phyloP scores from a whole-genome alignment of 2,113 vertebrate genomes.

The Cepphus grylle region DNA sequence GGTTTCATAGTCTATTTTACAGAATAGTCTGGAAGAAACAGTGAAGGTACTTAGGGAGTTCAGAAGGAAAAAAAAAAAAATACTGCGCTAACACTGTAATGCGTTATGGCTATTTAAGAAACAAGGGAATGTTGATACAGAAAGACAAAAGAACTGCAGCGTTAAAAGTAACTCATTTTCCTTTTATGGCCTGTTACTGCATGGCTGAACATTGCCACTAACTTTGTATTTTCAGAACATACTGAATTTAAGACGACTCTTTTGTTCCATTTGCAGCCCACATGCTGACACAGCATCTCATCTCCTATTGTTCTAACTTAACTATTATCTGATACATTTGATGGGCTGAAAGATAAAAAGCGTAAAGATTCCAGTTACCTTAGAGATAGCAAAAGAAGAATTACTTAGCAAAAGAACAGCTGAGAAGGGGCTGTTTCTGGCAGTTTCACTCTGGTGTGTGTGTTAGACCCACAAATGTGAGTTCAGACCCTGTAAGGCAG shows the following conservation, averaged over 20 bases:
- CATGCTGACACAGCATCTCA: slow-evolving; percentile 25
- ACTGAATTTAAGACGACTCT: slow-evolving; percentile 27
- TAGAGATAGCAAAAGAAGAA: slow-evolving; percentile 27
- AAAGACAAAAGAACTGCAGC: slow-evolving; percentile 15
- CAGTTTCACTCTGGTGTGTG: neutral
- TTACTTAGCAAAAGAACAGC: neutral
- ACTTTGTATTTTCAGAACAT: slow-evolving; percentile 4
- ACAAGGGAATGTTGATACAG: neutral
- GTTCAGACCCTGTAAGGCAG: neutral
- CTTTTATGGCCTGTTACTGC: slow-evolving; percentile 29
- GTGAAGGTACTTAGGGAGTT: neutral
- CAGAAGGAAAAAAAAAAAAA: neutral
- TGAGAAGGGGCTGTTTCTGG: neutral
- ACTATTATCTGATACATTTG: slow-evolving; percentile 25
- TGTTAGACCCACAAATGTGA: slow-evolving; percentile 10
- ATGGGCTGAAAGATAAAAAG: slow-evolving; percentile 6
- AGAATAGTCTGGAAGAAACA: neutral
- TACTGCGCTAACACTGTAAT: neutral
- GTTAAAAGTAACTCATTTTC: slow-evolving; percentile 20
- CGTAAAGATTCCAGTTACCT: slow-evolving; percentile 8
- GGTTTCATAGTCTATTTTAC: neutral
- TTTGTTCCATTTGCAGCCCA: slow-evolving; percentile 43
- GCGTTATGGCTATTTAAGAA: neutral
- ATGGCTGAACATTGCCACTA: slow-evolving; percentile 11
- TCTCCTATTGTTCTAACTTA: slow-evolving; percentile 36